Evolutionary conservation across 2,888 invertebrate species (phyloP), one percentile per base, ranked within the genome.

Genomic region (Leucoptera coffeella): DNA sequence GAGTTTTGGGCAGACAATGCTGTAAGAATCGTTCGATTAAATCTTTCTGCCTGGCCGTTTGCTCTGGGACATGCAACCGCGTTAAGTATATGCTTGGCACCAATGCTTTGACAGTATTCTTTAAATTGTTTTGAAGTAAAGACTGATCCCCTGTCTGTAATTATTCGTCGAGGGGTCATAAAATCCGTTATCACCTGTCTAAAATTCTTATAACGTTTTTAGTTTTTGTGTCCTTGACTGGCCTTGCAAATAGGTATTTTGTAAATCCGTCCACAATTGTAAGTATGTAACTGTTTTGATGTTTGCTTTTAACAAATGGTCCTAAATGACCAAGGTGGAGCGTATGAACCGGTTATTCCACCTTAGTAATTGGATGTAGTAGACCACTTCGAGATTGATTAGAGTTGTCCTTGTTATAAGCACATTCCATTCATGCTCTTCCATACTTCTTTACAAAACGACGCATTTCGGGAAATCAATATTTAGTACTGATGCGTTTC

Each of bases 131-230:
- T n/a, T n/a, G 24, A 10, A 8, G 24, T 24, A 15, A 24, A 24
- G 4, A n/a, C 13, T 7, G 8, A 37, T 17, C 12, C 30, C 28
- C 12, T n/a, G 5, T 19, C 12, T 14, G 15, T 19, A 12, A 19
- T 5, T 15, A 15, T 27, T 5, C 29, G 12, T 4, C 3, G 4
- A 8, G 32, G 36, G 3, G 30, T n/a, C 6, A 33, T 32, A 29
- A 36, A 34, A 27, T 29, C 31, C n/a, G n/a, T n/a, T 7, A 32
- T 27, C 9, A 35, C 22, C 23, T 31, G 7, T 33, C 26, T 5
- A 33, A 13, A 1, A 10, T 20, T 11, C 22, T 30, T 1, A 31
- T 5, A 2, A 30, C 29, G 9, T 17, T 22, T 20, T 15, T 23
- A n/a, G n/a, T n/a, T n/a, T n/a, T n/a, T n/a, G n/a, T n/a, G n/a